These are phyloP conservation scores for Rhagophthalmus giganteus DNA, from an alignment of 2,888 invertebrate genomes.

Conservation along the genomic window DNA sequence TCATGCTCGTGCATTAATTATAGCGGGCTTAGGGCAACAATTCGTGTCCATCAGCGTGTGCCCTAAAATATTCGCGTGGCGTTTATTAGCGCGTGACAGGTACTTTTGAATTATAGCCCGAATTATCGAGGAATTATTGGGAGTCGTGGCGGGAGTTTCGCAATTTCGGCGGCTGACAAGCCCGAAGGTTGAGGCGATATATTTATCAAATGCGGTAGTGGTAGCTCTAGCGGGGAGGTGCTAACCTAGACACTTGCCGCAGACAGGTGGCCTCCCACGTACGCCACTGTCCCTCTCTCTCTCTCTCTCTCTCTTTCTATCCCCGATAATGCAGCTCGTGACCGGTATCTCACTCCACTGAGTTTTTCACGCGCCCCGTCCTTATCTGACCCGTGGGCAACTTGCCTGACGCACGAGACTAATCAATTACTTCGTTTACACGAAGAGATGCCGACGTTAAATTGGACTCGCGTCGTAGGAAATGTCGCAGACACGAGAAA, in stretches of 20 bases:
- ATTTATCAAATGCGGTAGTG: constrained; percentile 46
- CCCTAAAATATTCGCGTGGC: constrained; percentile 23
- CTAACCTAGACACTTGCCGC: constrained; percentile 55
- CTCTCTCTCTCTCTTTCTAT: constrained; percentile 26
- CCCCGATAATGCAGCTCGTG: constrained; percentile 14
- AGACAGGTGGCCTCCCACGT: constrained; percentile 54
- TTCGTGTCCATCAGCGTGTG: constrained; percentile 20
- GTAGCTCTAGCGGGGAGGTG: constrained; percentile 41
- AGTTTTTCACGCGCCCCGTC: constrained; percentile 32
- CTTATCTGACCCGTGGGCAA: constrained; percentile 39
- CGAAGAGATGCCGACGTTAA: constrained; percentile 23
- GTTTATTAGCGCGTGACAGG: constrained; percentile 26
- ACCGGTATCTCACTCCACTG: constrained; percentile 22
- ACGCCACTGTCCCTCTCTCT: constrained; percentile 36
- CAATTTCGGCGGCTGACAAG: constrained; percentile 28
- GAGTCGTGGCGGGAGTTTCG: constrained; percentile 20
- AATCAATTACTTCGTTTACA: constrained; percentile 45
- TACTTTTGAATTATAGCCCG: constrained; percentile 18
- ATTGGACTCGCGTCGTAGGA: not conserved
- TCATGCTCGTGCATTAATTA: constrained; percentile 27
- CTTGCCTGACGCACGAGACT: constrained; percentile 43
- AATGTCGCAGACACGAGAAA: too few species aligned
- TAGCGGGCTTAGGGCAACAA: constrained; percentile 13
- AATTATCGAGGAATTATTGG: constrained; percentile 23
- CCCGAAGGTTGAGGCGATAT: constrained; percentile 41